These are phyloP conservation scores for Lacerta viridis DNA, from an alignment of 2,797 vertebrate species.

Conservation along the genomic window DNA sequence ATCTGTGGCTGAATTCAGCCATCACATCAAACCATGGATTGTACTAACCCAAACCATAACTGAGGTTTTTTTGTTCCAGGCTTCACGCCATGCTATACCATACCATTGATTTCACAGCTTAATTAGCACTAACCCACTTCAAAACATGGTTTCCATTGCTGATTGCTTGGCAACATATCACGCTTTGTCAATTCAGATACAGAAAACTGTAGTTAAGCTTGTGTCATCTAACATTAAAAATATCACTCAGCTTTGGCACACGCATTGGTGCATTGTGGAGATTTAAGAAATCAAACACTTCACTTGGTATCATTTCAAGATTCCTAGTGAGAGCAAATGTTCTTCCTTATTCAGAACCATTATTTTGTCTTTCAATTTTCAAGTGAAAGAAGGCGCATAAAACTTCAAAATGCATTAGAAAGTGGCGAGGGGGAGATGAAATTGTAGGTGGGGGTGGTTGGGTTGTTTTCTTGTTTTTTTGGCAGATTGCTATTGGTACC, in stretches of 20 bases:
- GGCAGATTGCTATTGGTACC: slow-evolving; percentile 69
- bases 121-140: not conserved
- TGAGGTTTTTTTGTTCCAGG: no score
- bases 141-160: not conserved
- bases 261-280: not conserved
- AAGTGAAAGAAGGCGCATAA: slow-evolving; percentile 52
- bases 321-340: not conserved
- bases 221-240: not conserved
- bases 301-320: slow-evolving; percentile 46
- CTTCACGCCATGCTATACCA: no score
- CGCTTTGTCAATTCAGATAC: not conserved
- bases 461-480: slow-evolving; percentile 8
- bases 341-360: slow-evolving; percentile 24
- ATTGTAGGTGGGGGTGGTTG: not conserved
- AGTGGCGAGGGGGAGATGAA: slow-evolving; percentile 49
- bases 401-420: slow-evolving; percentile 47
- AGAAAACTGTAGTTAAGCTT: not conserved
- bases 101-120: no score
- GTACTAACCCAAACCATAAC: not conserved
- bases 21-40: not conserved
- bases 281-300: slow-evolving; percentile 31
- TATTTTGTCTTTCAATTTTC: slow-evolving; percentile 40
- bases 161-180: not conserved
- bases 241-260: not conserved
- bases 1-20: not conserved